Percentiles rank a stretch among this genome's conserved stretches.
These are phyloP conservation scores for Leptinotarsa texana DNA, from an alignment of 1,140 invertebrate genomes.

Conservation along the genomic window DNA sequence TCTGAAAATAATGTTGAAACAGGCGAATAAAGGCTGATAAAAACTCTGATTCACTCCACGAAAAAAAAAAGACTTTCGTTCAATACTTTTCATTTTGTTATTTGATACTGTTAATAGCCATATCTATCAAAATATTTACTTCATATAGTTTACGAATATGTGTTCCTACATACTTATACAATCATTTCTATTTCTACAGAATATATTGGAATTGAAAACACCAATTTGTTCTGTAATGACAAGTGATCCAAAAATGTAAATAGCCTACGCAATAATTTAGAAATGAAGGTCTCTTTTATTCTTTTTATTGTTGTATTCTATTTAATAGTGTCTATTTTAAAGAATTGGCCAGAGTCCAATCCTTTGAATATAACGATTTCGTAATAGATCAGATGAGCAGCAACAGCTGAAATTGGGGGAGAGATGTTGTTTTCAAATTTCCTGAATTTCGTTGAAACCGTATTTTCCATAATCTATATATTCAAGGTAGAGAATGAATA, in stretches of 20 bases:
- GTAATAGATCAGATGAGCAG: background rate
- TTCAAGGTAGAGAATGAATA: too few species aligned
- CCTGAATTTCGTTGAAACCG: background rate
- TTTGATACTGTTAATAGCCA: too few species aligned
- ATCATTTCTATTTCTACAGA: background rate
- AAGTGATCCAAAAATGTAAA: background rate
- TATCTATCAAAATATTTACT: too few species aligned
- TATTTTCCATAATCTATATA: too few species aligned
- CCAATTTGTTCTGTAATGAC: background rate
- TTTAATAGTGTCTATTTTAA: slow-evolving; percentile 13
- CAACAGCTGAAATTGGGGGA: background rate
- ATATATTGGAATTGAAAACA: background rate
- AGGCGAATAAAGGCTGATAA: too few species aligned
- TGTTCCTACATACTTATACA: too few species aligned
- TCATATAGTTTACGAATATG: too few species aligned
- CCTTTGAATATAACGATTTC: slow-evolving; percentile 1
- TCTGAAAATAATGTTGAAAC: too few species aligned
- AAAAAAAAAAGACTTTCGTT: too few species aligned
- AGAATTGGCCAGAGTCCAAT: background rate
- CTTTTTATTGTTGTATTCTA: background rate
- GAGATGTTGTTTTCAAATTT: background rate
- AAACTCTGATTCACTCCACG: too few species aligned
- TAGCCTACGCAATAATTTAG: background rate
- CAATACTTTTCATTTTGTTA: too few species aligned
- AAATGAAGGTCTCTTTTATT: background rate